phyloP scores from a whole-genome alignment of 2,797 vertebrate species.

The Phyllotis vaccarum region DNA sequence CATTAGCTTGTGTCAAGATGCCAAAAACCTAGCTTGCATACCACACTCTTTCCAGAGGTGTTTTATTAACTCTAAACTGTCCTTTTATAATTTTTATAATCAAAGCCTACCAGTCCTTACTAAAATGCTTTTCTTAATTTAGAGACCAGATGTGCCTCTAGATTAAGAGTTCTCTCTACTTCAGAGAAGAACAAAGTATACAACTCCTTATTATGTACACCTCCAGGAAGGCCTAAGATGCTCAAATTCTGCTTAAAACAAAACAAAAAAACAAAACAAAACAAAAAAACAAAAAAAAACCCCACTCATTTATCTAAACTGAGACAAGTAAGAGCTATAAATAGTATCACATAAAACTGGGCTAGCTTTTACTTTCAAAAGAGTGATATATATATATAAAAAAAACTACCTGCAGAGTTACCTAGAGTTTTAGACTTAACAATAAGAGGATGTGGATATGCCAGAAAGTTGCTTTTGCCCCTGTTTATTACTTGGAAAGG shows the following conservation, averaged over 20 bases:
- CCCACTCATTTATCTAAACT: not conserved
- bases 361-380: constrained; percentile 54
- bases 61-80: not conserved
- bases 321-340: not conserved
- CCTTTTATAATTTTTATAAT: not conserved
- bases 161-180: constrained; percentile 31
- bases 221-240: not conserved
- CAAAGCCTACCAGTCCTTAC: not conserved
- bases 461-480: not conserved
- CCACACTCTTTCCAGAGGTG: not conserved
- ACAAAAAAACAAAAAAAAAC: not conserved
- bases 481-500: constrained; percentile 30
- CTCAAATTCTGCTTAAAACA: not conserved
- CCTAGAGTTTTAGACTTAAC: not conserved
- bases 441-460: not conserved
- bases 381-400: not conserved
- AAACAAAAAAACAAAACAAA: no score
- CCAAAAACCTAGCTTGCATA: not conserved
- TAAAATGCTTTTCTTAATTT: constrained; percentile 15
- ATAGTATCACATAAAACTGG: not conserved
- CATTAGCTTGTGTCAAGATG: not conserved
- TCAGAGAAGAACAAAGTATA: not conserved
- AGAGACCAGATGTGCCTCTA: constrained; percentile 2
- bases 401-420: not conserved
- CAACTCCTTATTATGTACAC: not conserved